These are phyloP conservation scores for Caenorhabditis becei DNA, from an alignment of 2,888 invertebrate species.

Conservation along the genomic window DNA sequence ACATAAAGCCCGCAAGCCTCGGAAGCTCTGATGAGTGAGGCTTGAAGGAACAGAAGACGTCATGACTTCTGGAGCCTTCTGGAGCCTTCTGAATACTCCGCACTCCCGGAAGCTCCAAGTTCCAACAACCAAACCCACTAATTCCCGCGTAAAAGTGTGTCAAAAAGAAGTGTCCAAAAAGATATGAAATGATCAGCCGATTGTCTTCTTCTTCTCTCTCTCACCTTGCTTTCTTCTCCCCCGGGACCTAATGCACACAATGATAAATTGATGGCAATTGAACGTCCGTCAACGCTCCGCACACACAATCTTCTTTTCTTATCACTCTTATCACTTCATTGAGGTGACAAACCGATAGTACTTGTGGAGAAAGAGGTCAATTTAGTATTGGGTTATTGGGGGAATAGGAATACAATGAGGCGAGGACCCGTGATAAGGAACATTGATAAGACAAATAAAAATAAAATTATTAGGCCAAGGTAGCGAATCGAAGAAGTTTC, in stretches of 20 bases:
- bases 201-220: slow-evolving; percentile 24
- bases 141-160: not conserved
- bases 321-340: slow-evolving; percentile 45
- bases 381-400: not conserved
- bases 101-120: too few species aligned
- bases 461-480: slow-evolving; percentile 43
- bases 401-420: not conserved
- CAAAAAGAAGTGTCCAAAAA: slow-evolving; percentile 6
- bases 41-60: too few species aligned
- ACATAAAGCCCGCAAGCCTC: too few species aligned
- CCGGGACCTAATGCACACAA: slow-evolving; percentile 43
- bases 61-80: too few species aligned
- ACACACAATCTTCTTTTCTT: slow-evolving; percentile 7
- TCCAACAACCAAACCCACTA: too few species aligned
- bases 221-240: not conserved
- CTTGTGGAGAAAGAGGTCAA: slow-evolving; percentile 22
- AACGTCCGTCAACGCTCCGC: slow-evolving; percentile 21
- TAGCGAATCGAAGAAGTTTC: slow-evolving; percentile 71
- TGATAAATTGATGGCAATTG: slow-evolving; percentile 50
- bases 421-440: too few species aligned
- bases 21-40: too few species aligned
- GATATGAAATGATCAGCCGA: slow-evolving; percentile 18
- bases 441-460: not conserved
- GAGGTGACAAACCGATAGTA: slow-evolving; percentile 18
- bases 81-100: too few species aligned